Conservation (phyloP, 2,797 vertebrate species). For the Esox lucius region DNA sequence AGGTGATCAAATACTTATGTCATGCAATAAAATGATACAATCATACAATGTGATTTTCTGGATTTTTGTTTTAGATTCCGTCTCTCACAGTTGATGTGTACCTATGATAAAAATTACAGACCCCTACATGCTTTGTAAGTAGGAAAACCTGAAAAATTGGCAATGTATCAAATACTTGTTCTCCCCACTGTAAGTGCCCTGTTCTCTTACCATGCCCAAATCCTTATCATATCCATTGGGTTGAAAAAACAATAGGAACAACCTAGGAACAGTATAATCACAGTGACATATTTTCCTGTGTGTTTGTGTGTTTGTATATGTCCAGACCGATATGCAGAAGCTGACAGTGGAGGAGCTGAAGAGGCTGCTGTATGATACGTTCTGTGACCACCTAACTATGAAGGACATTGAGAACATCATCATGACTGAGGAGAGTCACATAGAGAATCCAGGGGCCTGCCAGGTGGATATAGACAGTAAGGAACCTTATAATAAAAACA, state of each 20-base stretch:
- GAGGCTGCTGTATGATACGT: constrained; percentile 93
- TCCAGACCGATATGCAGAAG: constrained; percentile 98
- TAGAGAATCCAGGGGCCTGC: constrained; percentile 89
- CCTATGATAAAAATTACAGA: no score
- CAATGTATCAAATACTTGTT: no score
- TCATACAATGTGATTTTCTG: no score
- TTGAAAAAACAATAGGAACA: not conserved
- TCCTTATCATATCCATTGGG: not conserved
- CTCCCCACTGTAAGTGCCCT: not conserved
- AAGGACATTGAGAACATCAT: constrained; percentile 99
- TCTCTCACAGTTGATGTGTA: no score
- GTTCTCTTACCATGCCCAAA: not conserved
- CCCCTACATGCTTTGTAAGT: no score
- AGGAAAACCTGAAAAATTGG: no score
- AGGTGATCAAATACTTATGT: no score
- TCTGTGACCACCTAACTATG: constrained; percentile 98
- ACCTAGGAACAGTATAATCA: not conserved
- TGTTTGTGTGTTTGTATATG: constrained; percentile 18
- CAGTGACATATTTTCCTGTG: not conserved
- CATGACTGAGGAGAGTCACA: constrained; percentile 97
- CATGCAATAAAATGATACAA: no score
- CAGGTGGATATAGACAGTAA: constrained; percentile 98
- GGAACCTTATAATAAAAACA: constrained; percentile 44
- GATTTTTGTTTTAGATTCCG: no score
- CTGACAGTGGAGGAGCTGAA: constrained; percentile 97